phyloP scores from a whole-genome alignment of 2,888 invertebrate species.

The Homarus gammarus region DNA sequence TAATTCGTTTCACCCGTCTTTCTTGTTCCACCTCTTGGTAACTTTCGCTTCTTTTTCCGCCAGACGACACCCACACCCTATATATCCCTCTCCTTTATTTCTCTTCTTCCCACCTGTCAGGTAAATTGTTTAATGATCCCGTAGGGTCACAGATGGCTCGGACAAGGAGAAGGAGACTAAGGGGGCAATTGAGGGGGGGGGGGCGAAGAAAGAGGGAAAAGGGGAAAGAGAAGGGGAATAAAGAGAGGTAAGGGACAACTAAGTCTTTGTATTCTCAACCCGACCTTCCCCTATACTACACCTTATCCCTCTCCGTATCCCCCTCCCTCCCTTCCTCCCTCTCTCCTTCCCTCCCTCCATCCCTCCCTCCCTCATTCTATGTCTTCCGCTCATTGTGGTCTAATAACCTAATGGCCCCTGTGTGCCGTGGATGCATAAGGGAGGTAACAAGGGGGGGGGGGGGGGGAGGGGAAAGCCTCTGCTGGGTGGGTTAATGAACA shows the following conservation, averaged over 20 bases:
- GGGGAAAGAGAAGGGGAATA: not conserved
- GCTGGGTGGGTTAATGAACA: constrained; percentile 19
- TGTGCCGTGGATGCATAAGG: not conserved
- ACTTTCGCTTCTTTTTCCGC: not conserved
- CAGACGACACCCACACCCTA: not conserved
- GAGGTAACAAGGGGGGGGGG: not conserved
- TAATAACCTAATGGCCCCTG: not conserved
- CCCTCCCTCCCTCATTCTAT: constrained; percentile 32
- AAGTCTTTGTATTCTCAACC: not conserved
- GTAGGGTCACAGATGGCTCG: constrained; percentile 11
- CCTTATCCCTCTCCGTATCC: not conserved
- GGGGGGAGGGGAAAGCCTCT: not conserved
- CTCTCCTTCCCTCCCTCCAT: not conserved
- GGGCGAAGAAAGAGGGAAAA: not conserved
- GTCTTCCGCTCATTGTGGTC: constrained; percentile 4
- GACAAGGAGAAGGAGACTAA: not conserved
- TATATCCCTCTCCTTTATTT: not conserved
- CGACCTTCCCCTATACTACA: not conserved
- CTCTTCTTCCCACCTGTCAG: not conserved
- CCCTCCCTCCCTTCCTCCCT: constrained; percentile 20
- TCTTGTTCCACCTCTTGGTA: not conserved
- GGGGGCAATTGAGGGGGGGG: not conserved
- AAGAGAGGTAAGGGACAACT: not conserved
- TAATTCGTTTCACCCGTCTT: not conserved
- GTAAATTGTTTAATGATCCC: not conserved